Evolutionary conservation across 2,113 vertebrate genomes (phyloP), one percentile per base, ranked within the genome.

Genomic region (Pycnonotus jocosus): DNA sequence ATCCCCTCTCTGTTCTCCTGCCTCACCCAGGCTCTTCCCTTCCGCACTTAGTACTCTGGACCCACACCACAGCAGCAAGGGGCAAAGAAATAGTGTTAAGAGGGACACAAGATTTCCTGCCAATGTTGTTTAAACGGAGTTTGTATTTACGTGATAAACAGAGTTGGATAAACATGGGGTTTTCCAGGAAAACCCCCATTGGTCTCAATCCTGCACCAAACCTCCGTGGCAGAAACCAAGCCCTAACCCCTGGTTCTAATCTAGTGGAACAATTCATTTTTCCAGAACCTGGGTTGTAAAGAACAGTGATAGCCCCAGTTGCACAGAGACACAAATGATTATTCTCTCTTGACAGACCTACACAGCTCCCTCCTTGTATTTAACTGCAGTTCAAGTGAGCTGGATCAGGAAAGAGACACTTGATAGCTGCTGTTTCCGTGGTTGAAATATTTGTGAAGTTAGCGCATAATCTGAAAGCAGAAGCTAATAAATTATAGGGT

Each of bases 371-470:
- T 97, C 95, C 95, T 94, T 97, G 93, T 96, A 86, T 97, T 97
- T 97, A 97, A 96, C 91, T 97, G 80, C 92, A 93, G 95, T 68
- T 94, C 92, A 96, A 96, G 95, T 72, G 90, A 95, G 97, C 96
- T 97, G 97, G 98, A 97, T 98, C 96, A 95, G 86, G 96, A 96
- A 95, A 97, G 96, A 93, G 98, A 98, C 91, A 98, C 95, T 98
- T 96, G 98, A 98, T 98, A 98, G 98, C 98, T 94, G 95, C 97
- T 96, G 97, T 98, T 98, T 98, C 98, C 98, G 64, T 98, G 98
- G 97, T 93, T 98, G 97, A 97, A 98, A 98, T 98, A 98, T 98
- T 98, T 98, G 98, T 98, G 97, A 98, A 98, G 98, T 98, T 98
- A 98, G 80, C 97, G 98, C 98, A 98, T 98, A 98, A 98, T 98